Evolutionary conservation across 2,888 invertebrate species (phyloP), one percentile per base, ranked within the genome.

Genomic region (Ypsolopha scabrella): DNA sequence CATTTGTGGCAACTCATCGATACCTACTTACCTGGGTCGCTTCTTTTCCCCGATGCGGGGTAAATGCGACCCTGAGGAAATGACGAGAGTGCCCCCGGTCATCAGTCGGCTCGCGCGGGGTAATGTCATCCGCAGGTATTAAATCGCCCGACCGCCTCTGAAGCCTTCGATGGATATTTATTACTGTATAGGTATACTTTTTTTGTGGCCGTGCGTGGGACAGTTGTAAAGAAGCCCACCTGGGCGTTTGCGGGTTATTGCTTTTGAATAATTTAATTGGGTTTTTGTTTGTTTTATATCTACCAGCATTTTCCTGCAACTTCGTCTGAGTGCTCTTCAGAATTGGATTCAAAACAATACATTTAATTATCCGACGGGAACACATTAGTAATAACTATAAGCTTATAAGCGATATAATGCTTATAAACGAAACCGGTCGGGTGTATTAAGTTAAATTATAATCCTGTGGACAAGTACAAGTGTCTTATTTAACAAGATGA

Each of bases 1-100:
- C 6, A 7, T 6, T 14, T 13, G 43, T 43, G 43, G 43, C 43
- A 43, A 10, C 39, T 11, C 43, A 6, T 48, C 48, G n/a, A 37
- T 35, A 36, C 47, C 9, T 47, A 11, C 54, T 11, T 44, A 36
- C 43, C 48, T 37, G 14, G 39, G 34, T 47, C n/a, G 11, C 10
- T 11, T 48, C 37, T 37, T 36, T 11, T 48, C 37, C 51, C 44
- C 46, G 51, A 53, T 54, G 70, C 71, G 63, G 68, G 67, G 73
- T 72, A 71, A 80, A 80, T 78, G 79, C 71, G 75, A 66, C 82
- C 79, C 82, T 60, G 62, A 82, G 82, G 80, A 83, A 83, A 83
- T 83, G 76, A 79, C 68, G 74, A 72, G 75, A 83, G 82, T 83
- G 75, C 64, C 66, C 68, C 62, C 47, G 58, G 59, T 64, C 66